Conservation (phyloP, 2,888 invertebrate species). For the Mesorhabditis sp. region DNA sequence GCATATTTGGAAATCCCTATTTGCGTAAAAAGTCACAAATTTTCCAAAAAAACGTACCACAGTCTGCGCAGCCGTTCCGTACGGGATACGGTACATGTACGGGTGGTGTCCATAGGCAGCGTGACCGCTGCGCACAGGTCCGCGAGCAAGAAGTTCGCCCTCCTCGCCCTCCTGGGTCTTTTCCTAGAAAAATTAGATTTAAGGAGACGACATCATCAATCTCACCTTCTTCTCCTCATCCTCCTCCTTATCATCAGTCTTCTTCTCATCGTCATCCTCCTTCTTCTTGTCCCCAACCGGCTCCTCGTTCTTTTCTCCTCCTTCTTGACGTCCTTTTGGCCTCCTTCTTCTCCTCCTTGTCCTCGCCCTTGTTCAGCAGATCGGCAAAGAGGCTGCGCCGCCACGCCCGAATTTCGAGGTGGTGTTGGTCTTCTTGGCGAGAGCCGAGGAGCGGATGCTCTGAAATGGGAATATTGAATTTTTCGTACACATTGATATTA, state of each 20-base stretch:
- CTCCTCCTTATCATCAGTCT: conserved; percentile 15
- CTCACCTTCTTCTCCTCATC: conserved; percentile 11
- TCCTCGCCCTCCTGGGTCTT: conserved; percentile 20
- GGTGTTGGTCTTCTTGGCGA: conserved; percentile 55
- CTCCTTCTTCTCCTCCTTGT: conserved; percentile 19
- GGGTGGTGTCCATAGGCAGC: conserved; percentile 27
- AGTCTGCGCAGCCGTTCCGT: conserved; percentile 32
- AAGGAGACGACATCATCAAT: conserved; percentile 14
- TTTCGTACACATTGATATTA: too few species aligned
- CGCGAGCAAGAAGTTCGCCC: conserved; percentile 47
- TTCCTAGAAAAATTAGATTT: too few species aligned
- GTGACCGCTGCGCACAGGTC: conserved; percentile 44
- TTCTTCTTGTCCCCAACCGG: conserved; percentile 17
- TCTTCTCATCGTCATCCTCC: conserved; percentile 13
- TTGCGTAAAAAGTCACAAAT: too few species aligned
- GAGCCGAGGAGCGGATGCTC: conserved; percentile 48
- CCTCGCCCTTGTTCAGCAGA: conserved; percentile 29
- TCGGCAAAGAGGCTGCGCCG: conserved; percentile 46
- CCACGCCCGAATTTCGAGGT: conserved; percentile 50
- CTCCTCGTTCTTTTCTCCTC: conserved; percentile 17
- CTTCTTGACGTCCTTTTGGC: conserved; percentile 13
- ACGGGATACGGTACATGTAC: conserved; percentile 27
- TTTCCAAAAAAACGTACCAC: conserved; percentile 9
- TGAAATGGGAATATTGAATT: conserved; percentile 24
- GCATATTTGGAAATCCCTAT: too few species aligned